Evolutionary conservation across 2,888 invertebrate genomes (phyloP).

Genomic region (Neoscelio sp.): DNA sequence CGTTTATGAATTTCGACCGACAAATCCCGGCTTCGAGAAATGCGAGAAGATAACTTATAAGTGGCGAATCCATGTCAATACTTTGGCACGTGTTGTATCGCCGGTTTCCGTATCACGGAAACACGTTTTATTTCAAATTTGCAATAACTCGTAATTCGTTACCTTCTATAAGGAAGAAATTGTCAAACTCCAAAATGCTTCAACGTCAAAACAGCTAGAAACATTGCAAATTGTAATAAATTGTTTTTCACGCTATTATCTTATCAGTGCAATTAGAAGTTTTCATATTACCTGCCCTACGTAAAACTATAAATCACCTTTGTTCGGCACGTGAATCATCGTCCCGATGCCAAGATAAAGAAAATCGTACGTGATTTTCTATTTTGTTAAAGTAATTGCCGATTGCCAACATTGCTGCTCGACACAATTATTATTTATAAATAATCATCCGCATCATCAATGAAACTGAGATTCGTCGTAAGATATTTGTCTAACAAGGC

Average conservation of each 20-base stretch:
- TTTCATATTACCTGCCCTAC: background rate
- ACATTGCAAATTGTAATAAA: no score
- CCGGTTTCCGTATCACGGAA: conserved; percentile 43
- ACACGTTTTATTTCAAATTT: conserved; percentile 27
- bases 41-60: conserved; percentile 66
- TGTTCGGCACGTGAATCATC: conserved; percentile 24
- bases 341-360: conserved; percentile 19
- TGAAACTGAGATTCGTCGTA: no score
- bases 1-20: no score
- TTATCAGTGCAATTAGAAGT: no score
- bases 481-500: no score
- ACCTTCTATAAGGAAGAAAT: background rate
- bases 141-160: conserved; percentile 19
- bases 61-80: conserved; percentile 54
- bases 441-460: no score
- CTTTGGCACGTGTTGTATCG: conserved; percentile 27
- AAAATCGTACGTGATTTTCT: background rate
- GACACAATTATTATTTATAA: no score
- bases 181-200: no score
- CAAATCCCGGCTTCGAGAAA: conserved; percentile 49
- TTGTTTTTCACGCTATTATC: no score
- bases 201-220: no score
- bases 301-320: conserved; percentile 2
- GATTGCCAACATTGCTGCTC: no score
- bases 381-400: background rate